Conservation (phyloP, 2,113 vertebrate species). For the Phainopepla nitens region DNA sequence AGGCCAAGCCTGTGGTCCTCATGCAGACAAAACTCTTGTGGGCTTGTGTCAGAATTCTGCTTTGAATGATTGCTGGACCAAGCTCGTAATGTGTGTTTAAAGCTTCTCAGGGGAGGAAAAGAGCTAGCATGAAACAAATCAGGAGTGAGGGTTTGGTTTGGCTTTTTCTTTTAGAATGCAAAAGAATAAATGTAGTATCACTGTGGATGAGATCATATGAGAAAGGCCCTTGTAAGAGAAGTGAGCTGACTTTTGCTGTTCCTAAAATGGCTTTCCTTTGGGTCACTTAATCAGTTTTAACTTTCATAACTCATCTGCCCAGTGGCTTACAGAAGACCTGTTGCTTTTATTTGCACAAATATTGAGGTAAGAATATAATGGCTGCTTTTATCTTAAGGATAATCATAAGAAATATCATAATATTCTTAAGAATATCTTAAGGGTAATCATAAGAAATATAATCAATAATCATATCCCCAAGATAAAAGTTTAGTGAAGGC, state of each 20-base stretch:
- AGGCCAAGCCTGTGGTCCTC: constrained; percentile 30
- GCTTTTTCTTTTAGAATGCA: not conserved
- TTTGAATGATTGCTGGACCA: constrained; percentile 12
- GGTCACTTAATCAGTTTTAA: not conserved
- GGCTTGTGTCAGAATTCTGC: not conserved
- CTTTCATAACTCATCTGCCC: not conserved
- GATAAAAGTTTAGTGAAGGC: not conserved
- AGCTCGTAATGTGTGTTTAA: constrained; percentile 26
- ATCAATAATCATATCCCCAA: not conserved
- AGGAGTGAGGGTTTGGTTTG: not conserved
- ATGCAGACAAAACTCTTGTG: not conserved
- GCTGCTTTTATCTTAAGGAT: not conserved
- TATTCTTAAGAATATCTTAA: not conserved
- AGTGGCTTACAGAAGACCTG: not conserved
- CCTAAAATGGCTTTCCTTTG: not conserved
- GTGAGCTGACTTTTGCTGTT: not conserved
- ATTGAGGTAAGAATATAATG: not conserved
- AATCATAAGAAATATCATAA: too few relatives aligned
- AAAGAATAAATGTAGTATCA: not conserved
- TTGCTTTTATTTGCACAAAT: not conserved
- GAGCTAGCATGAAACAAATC: not conserved
- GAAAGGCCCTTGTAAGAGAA: not conserved
- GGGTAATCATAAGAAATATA: too few relatives aligned
- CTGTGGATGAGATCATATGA: not conserved
- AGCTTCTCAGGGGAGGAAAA: constrained; percentile 9